Percentiles rank a stretch among this genome's conserved stretches.
These are phyloP conservation scores for Steinernema scapterisci DNA, from an alignment of 2,888 invertebrate genomes.

Conservation along the genomic window DNA sequence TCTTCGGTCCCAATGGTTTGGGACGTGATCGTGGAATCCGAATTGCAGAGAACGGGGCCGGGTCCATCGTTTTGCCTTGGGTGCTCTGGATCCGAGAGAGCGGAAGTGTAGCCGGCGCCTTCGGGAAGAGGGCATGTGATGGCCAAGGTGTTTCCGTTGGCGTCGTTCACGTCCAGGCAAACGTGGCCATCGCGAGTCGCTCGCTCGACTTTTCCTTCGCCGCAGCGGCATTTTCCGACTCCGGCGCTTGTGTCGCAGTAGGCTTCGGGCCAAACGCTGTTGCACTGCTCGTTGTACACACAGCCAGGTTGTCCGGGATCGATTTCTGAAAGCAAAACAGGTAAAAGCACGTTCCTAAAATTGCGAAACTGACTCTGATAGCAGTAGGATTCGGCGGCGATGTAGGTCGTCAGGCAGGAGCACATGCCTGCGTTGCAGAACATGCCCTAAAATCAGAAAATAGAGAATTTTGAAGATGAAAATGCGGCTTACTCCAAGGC, in stretches of 20 bases:
- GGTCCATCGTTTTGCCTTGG: constrained; percentile 54
- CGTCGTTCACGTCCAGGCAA: constrained; percentile 55
- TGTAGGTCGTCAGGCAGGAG: constrained; percentile 56
- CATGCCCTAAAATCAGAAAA: constrained; percentile 46
- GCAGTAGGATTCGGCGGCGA: constrained; percentile 56
- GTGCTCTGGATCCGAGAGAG: constrained; percentile 56
- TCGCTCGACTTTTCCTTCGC: constrained; percentile 56
- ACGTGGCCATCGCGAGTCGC: constrained; percentile 58
- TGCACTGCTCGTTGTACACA: constrained; percentile 56
- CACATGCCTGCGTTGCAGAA: constrained; percentile 60
- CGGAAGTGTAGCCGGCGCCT: constrained; percentile 58
- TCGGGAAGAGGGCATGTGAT: constrained; percentile 60
- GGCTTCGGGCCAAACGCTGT: constrained; percentile 60
- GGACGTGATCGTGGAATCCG: constrained; percentile 47
- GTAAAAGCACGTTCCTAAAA: not conserved
- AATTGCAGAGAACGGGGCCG: constrained; percentile 56
- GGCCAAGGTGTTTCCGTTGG: constrained; percentile 55
- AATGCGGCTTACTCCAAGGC: constrained; percentile 44
- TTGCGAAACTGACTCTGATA: constrained; percentile 47
- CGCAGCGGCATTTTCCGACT: constrained; percentile 57
- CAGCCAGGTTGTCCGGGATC: constrained; percentile 61
- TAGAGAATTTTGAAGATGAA: not conserved
- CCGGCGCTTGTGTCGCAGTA: constrained; percentile 56
- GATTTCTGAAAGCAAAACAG: constrained; percentile 45
- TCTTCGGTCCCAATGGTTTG: constrained; percentile 48